A percentile compares a stretch with the other conserved stretches of the same genome.
Conservation (phyloP, 2,888 invertebrate genomes). For the Tiliacea aurago region DNA sequence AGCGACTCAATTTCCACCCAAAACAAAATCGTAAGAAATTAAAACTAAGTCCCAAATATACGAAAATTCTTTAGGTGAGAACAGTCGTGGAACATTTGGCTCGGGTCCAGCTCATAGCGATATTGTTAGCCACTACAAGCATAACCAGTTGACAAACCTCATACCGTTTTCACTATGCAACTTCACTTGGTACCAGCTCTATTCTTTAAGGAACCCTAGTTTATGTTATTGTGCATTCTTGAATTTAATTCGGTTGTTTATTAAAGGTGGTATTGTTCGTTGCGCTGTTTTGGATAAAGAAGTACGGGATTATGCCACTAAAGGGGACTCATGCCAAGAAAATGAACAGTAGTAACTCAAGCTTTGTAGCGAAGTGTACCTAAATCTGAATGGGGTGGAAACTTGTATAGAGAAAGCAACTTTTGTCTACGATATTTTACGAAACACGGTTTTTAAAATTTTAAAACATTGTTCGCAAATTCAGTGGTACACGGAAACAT, state of each 20-base stretch:
- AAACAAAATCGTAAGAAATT: not conserved
- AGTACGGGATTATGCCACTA: too few species aligned
- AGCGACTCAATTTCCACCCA: not conserved
- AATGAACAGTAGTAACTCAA: not conserved
- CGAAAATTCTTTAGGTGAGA: conserved; percentile 4
- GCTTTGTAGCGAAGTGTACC: not conserved
- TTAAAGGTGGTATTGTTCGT: not conserved
- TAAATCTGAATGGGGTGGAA: not conserved
- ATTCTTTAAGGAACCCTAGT: not conserved
- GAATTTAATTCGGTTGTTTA: conserved; percentile 3
- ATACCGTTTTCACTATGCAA: conserved; percentile 5
- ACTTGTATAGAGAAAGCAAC: not conserved
- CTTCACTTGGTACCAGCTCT: not conserved
- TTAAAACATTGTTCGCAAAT: not conserved
- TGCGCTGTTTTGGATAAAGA: too few species aligned
- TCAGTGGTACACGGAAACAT: not conserved
- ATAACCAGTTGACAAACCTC: conserved; percentile 10
- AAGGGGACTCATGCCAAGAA: not conserved
- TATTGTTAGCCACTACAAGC: conserved; percentile 4
- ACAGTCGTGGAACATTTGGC: conserved; percentile 8
- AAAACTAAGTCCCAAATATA: not conserved
- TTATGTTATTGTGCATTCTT: conserved; percentile 4
- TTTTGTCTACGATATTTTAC: not conserved
- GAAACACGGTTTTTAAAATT: not conserved
- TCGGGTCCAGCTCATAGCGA: conserved; percentile 23